Evolutionary conservation across 2,888 invertebrate genomes (phyloP), one percentile per base, ranked within the genome.

Genomic region (Tridacna gigas): DNA sequence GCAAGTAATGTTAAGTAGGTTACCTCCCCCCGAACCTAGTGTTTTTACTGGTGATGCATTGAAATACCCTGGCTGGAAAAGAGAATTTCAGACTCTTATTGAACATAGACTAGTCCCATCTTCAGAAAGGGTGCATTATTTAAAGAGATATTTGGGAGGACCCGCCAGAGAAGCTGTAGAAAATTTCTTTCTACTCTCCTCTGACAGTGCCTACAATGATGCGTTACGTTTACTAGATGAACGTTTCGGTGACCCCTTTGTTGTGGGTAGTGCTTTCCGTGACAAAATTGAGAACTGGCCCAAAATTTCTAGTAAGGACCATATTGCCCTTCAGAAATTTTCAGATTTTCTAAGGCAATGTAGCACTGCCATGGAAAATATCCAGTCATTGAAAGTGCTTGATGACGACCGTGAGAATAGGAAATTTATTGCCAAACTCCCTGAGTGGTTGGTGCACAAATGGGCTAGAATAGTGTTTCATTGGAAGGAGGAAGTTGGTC

Each of bases 1-100:
- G 9, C 77, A 78, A 37, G 56, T 83, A 22, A 81, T 25, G 61
- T 56, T 86, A 15, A 83, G 74, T 76, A 56, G 86, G 4, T 56
- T 87, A 25, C 82, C 82, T 5, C 60, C 77, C 15, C 84, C 87
- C 18, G 84, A 87, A 65, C 87, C 87, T 0, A n/a, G 67, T 20
- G 63, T 84, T 20, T 87, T 84, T 63, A 20, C 48, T 47, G 85
- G 83, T 28, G 83, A 81, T 67, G 77, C 77, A 15, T 20, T 81
- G 0, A 51, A 48, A 12, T 77, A 74, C 37, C 74, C 74, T 66
- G 66, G 37, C n/a, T 80, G 80, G 80, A 80, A 71, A 48, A 26
- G 69, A 15, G 56, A 80, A 18, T 86, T 86, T 61, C 76, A 82
- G 18, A 81, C 73, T 0, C 56, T 86, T 28, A 86, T 86, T 45